These are phyloP conservation scores for Megalurothrips usitatus DNA, from an alignment of 2,888 invertebrate species.

Conservation along the genomic window DNA sequence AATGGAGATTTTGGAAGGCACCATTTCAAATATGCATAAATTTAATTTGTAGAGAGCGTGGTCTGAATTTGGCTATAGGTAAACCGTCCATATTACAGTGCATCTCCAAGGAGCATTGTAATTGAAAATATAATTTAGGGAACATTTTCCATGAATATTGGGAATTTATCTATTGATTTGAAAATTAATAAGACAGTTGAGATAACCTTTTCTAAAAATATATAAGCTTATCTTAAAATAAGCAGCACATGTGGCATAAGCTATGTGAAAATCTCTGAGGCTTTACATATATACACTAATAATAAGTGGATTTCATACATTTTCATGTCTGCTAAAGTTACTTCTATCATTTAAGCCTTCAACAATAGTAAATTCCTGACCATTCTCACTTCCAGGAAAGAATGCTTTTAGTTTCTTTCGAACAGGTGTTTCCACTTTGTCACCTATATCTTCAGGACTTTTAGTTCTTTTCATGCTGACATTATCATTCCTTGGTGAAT, in stretches of 20 bases:
- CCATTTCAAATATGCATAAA: neutral
- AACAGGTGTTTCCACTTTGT: neutral
- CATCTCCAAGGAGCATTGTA: no score
- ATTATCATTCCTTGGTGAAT: slow-evolving; percentile 41
- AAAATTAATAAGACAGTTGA: no score
- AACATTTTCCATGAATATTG: neutral
- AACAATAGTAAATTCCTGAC: neutral
- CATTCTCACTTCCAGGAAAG: neutral
- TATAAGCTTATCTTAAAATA: no score
- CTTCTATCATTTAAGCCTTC: neutral
- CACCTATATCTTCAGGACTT: neutral
- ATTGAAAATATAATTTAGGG: no score
- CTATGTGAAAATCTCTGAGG: no score
- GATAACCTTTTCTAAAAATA: no score
- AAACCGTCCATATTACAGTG: no score
- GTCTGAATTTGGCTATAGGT: neutral
- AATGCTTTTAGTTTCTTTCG: neutral
- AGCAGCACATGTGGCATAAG: no score
- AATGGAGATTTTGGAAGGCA: no score
- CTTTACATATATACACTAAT: no score
- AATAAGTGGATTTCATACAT: neutral
- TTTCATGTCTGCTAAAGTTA: neutral
- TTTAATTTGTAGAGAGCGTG: no score
- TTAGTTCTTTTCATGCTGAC: slow-evolving; percentile 40
- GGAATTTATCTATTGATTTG: no score